Evolutionary conservation across 2,113 vertebrate species (phyloP), one percentile per base, ranked within the genome.

Genomic region (crab-eating macaque (Macaca fascicularis)): DNA sequence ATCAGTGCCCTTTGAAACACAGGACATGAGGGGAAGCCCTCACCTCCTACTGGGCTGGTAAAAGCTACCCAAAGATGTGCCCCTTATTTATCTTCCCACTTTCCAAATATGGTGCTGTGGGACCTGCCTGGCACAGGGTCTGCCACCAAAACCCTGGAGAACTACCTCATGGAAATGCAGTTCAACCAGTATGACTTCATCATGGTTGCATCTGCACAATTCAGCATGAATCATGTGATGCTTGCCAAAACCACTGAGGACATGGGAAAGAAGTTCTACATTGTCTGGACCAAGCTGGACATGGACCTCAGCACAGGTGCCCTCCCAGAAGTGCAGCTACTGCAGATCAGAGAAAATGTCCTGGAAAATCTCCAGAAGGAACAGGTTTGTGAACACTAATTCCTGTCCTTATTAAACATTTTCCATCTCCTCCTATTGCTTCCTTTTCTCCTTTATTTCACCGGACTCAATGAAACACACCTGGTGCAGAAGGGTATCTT

Each of bases 81-180:
- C 35, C 91, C 84, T 61, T 97, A 98, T 90, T 80, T 83, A 3
- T 94, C 94, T 74, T 90, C 96, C 10, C 45, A 81, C 14, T 90
- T 94, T 43, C 94, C 95, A 23, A 98, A 98, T 3, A 89, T 97
- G n/a, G 38, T 70, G 17, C 50, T 98, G 35, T 98, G 98, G 98
- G 98, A 98, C 76, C 96, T 98, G 19, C 98, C 98, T 61, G 98
- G 98, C 25, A 89, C 92, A 14, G 97, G 89, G 57, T 89, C 61
- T 4, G 32, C 9, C 16, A 52, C 30, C 7, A 82, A 72, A 12
- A 64, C 84, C n/a, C 70, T 74, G 30, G 90, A 97, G 76, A 88
- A 55, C 17, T 96, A 97, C 61, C 38, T 67, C 5, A 25, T 88
- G 67, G 67, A 95, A 40, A 88, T 97, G n/a, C 35, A 96, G 22